phyloP scores from a whole-genome alignment of 2,113 vertebrate species.

The Catharus bicknelli region DNA sequence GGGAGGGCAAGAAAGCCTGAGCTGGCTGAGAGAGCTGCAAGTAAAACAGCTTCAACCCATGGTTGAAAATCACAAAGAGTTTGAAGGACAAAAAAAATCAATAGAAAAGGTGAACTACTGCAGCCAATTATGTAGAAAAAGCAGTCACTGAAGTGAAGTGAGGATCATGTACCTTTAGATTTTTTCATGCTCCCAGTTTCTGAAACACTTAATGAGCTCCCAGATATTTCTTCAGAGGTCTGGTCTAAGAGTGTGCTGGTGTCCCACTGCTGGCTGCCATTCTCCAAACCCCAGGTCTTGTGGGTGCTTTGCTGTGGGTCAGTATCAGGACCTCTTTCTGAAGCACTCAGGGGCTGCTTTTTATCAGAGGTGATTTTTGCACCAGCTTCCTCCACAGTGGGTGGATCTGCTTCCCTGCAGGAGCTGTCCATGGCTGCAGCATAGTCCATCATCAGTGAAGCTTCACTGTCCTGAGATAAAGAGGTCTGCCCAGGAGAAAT shows the following conservation, averaged over 20 bases:
- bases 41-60: not conserved
- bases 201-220: conserved; percentile 85
- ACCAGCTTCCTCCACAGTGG: not conserved
- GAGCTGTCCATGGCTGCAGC: conserved; percentile 89
- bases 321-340: not conserved
- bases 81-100: not conserved
- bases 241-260: conserved; percentile 72
- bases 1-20: not conserved
- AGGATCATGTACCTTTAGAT: conserved; percentile 82
- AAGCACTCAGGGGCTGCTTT: not conserved
- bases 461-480: conserved; percentile 87
- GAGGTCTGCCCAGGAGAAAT: conserved; percentile 62
- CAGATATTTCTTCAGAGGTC: conserved; percentile 81
- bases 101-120: not conserved
- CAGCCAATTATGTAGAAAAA: fast-evolving
- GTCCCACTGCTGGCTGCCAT: conserved; percentile 74
- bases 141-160: not conserved
- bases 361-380: conserved; percentile 9
- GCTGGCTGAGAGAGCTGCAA: not conserved
- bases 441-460: conserved; percentile 88
- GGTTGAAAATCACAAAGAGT: not conserved
- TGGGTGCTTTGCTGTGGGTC: conserved; percentile 35
- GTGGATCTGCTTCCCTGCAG: conserved; percentile 62
- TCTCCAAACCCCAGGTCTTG: conserved; percentile 63
- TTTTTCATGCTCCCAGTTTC: conserved; percentile 86